phyloP scores from a whole-genome alignment of 2,113 vertebrate genomes.

The Emydocephalus ijimae region DNA sequence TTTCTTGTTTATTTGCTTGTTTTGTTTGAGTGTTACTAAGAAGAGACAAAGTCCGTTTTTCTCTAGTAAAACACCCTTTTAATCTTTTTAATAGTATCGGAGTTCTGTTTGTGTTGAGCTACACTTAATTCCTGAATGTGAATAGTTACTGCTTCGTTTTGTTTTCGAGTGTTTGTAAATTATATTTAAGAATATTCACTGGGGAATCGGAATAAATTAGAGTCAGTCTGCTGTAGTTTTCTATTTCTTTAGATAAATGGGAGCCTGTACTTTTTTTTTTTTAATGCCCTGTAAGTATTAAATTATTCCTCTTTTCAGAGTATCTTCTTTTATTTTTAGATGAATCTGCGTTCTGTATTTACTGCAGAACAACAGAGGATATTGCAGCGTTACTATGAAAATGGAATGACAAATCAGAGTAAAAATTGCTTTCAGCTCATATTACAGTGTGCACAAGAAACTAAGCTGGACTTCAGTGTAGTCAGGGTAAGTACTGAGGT shows the following conservation, averaged over 20 bases:
- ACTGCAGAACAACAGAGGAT: conserved; percentile 95
- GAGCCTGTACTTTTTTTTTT: conserved; percentile 37
- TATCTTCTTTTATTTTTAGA: conserved; percentile 82
- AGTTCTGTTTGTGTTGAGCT: not conserved
- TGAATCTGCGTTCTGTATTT: conserved; percentile 99
- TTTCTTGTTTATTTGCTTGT: not conserved
- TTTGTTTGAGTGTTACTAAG: not conserved
- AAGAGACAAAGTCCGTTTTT: not conserved
- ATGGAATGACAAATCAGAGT: conserved; percentile 99
- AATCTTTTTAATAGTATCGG: not conserved
- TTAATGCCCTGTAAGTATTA: conserved; percentile 39
- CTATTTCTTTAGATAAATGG: conserved; percentile 26
- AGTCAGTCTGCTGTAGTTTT: not conserved
- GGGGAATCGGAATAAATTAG: conserved; percentile 23
- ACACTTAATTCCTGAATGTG: not conserved
- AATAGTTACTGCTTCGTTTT: not conserved
- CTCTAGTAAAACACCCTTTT: not conserved
- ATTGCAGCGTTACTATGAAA: conserved; percentile 97
- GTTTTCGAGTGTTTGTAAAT: not conserved
- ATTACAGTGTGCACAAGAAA: conserved; percentile 97
- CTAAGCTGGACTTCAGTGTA: conserved; percentile 98
- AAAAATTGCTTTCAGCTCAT: conserved; percentile 99
- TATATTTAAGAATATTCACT: not conserved
- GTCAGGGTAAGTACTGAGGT: conserved; percentile 87
- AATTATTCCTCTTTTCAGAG: conserved; percentile 68